phyloP scores from a whole-genome alignment of 2,888 invertebrate genomes.

The Pardosa pseudoannulata region DNA sequence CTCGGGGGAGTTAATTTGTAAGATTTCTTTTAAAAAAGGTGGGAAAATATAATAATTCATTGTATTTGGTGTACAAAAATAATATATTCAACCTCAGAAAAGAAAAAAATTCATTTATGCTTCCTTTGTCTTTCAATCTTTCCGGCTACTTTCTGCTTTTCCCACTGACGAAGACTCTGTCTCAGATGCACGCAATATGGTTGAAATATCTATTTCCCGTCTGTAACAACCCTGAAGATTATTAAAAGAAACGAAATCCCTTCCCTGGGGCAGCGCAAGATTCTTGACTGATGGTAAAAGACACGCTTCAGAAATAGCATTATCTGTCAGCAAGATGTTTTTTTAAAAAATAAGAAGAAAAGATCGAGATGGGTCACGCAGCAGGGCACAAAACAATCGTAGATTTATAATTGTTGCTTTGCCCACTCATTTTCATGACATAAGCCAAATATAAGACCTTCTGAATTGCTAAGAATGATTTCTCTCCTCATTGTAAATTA shows the following conservation, averaged over 20 bases:
- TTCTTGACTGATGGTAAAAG: slow-evolving; percentile 10
- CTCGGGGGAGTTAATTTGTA: no score
- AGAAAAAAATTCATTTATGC: no score
- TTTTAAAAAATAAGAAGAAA: not conserved
- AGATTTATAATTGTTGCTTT: not conserved
- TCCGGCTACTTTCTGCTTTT: no score
- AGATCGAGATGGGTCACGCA: not conserved
- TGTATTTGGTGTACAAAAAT: no score
- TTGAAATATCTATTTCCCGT: slow-evolving; percentile 4
- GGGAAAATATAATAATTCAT: no score
- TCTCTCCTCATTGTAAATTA: no score
- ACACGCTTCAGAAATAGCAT: slow-evolving; percentile 7
- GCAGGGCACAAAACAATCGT: not conserved
- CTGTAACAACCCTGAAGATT: not conserved
- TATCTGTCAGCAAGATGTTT: slow-evolving; percentile 5
- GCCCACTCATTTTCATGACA: not conserved
- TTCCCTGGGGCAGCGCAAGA: not conserved
- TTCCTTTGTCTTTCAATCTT: no score
- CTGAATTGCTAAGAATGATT: not conserved
- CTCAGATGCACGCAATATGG: not conserved
- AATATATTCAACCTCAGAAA: no score
- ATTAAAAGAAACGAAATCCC: slow-evolving; percentile 12
- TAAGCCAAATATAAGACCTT: not conserved
- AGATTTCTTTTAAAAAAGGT: no score
- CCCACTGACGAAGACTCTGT: no score